Evolutionary conservation across 2,797 vertebrate species (phyloP).

Genomic region (Sphenodon punctatus): DNA sequence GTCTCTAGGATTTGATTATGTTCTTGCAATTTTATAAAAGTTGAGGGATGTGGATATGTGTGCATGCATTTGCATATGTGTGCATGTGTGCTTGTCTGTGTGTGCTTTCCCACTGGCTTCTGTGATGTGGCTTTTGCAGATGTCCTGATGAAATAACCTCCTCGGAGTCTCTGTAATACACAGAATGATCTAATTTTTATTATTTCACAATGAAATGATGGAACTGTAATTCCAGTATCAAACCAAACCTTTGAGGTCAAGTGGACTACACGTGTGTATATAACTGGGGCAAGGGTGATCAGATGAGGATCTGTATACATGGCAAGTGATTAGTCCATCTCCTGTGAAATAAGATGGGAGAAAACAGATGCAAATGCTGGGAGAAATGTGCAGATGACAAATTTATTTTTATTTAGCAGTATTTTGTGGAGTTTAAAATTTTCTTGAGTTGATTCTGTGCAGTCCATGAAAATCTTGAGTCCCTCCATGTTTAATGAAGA

Average conservation of each 20-base stretch:
- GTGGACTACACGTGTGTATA: fast-evolving
- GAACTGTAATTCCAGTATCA: fast-evolving
- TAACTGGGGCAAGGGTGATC: fast-evolving
- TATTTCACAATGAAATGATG: neutral
- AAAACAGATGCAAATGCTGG: fast-evolving
- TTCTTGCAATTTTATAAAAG: fast-evolving
- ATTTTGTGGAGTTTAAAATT: fast-evolving
- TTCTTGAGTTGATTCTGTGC: neutral
- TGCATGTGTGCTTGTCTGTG: fast-evolving
- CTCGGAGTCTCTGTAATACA: fast-evolving
- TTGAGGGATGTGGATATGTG: too few species aligned
- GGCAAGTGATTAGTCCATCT: neutral
- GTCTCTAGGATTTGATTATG: fast-evolving
- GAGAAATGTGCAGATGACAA: neutral
- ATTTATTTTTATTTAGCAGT: fast-evolving
- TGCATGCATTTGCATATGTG: fast-evolving
- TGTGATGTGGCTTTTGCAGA: fast-evolving
- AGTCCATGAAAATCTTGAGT: neutral
- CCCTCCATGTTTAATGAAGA: constrained; percentile 22
- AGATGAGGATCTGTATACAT: neutral
- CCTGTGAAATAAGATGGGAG: neutral
- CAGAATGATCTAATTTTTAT: neutral
- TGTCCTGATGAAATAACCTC: fast-evolving
- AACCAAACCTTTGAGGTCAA: fast-evolving
- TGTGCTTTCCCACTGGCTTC: fast-evolving